Percentiles rank a stretch among this genome's conserved stretches.
Evolutionary conservation across 2,113 vertebrate species (phyloP).

Genomic region (Daphoenositta chrysoptera): DNA sequence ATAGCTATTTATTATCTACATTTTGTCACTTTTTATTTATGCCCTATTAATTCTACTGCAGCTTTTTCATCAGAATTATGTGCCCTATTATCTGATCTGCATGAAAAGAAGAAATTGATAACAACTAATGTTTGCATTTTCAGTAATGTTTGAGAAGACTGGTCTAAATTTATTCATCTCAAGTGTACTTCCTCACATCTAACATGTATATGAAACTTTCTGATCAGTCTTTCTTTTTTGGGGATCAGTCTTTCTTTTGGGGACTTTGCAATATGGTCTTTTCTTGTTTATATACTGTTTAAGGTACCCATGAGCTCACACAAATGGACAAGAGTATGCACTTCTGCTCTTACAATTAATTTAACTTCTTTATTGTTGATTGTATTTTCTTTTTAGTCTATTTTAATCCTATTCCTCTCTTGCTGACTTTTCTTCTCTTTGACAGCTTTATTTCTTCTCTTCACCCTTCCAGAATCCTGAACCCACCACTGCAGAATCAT

Average conservation of each 20-base stretch:
- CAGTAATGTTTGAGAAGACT: not conserved
- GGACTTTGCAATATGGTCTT: not conserved
- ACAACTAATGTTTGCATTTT: not conserved
- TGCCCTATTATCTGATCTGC: not conserved
- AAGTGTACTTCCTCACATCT: not conserved
- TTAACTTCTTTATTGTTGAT: not conserved
- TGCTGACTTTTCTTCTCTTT: not conserved
- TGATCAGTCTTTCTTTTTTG: not conserved
- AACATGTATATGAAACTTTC: not conserved
- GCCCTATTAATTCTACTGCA: not conserved
- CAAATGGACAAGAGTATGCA: not conserved
- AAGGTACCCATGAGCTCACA: not conserved
- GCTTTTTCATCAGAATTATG: not conserved
- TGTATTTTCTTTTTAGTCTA: not conserved
- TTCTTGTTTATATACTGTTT: not conserved
- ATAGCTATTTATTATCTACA: not conserved
- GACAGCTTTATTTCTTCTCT: not conserved
- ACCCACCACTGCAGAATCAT: not conserved
- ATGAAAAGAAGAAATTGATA: not conserved
- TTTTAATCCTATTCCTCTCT: not conserved
- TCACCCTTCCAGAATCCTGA: not conserved
- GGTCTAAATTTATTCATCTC: not conserved
- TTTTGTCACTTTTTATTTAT: not conserved
- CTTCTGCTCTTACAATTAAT: not conserved
- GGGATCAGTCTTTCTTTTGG: not conserved